These are phyloP conservation scores for Aphaenogaster floridana DNA, from an alignment of 1,140 invertebrate species.

Conservation along the genomic window DNA sequence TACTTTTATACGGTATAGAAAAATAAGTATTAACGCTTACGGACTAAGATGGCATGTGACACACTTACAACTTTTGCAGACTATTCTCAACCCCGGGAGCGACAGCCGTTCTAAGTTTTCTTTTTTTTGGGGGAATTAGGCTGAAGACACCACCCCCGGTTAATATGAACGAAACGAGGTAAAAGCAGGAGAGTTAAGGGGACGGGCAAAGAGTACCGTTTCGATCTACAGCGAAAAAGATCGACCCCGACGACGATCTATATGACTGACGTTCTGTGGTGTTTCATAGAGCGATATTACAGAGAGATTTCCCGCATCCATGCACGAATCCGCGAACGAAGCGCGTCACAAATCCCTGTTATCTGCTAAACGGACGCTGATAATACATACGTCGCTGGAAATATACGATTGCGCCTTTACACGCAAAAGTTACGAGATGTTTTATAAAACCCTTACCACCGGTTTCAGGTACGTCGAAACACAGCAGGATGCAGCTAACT, in stretches of 20 bases:
- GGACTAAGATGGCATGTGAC: constrained; percentile 79
- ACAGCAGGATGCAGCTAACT: constrained; percentile 39
- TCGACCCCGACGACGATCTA: constrained; percentile 21
- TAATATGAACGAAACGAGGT: constrained; percentile 43
- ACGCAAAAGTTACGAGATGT: constrained; percentile 37
- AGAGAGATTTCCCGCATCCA: not conserved
- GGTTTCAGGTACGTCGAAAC: constrained; percentile 63
- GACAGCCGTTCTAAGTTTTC: constrained; percentile 16
- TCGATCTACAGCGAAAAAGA: constrained; percentile 20
- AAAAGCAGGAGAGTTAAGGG: constrained; percentile 16
- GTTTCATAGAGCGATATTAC: not conserved
- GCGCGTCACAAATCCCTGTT: not conserved
- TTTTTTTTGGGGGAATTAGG: constrained; percentile 15
- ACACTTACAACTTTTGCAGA: constrained; percentile 61
- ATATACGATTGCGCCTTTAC: constrained; percentile 1
- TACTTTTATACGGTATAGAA: constrained; percentile 34
- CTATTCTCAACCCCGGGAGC: constrained; percentile 17
- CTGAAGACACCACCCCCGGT: constrained; percentile 34
- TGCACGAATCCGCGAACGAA: not conserved
- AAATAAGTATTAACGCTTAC: constrained; percentile 73
- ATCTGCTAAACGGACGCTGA: constrained; percentile 25
- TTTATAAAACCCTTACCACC: constrained; percentile 54
- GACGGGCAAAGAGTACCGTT: constrained; percentile 42
- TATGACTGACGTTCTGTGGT: not conserved
- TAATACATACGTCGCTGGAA: constrained; percentile 1